Conservation (phyloP, 2,797 vertebrate species). For the Hydrocynus forskahlii region DNA sequence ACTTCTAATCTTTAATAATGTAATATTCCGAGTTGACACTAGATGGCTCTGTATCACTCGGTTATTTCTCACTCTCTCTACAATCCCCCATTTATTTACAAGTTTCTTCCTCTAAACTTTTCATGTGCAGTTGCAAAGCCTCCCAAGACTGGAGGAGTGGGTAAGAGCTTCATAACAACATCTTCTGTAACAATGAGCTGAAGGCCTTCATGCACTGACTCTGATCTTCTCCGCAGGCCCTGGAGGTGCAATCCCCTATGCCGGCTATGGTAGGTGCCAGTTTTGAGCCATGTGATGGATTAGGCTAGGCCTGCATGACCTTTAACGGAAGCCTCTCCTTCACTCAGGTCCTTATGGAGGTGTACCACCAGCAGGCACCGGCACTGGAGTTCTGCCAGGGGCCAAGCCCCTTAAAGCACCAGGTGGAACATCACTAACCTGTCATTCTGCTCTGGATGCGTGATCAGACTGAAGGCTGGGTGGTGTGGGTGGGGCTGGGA, state of each 20-base stretch:
- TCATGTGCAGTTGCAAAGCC: slow-evolving; percentile 30
- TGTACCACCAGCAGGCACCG: slow-evolving; percentile 50
- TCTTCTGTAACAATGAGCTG: neutral
- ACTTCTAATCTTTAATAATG: neutral
- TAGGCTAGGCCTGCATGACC: neutral
- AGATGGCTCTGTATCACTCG: too few species aligned
- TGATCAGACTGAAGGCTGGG: neutral
- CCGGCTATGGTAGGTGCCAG: slow-evolving; percentile 55
- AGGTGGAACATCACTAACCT: slow-evolving; percentile 56
- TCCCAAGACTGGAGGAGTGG: slow-evolving; percentile 39
- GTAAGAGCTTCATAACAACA: slow-evolving; percentile 13
- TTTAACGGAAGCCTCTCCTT: neutral
- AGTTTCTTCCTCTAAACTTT: neutral
- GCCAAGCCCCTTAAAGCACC: slow-evolving; percentile 73
- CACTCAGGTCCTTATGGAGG: slow-evolving; percentile 61
- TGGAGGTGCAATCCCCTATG: slow-evolving; percentile 59
- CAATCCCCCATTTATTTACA: too few species aligned
- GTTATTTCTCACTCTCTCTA: too few species aligned
- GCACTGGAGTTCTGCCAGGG: slow-evolving; percentile 62
- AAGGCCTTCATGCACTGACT: neutral
- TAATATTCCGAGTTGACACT: neutral
- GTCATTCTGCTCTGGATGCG: neutral
- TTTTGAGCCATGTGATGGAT: neutral
- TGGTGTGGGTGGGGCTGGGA: neutral
- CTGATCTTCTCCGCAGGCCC: slow-evolving; percentile 44